A percentile compares a stretch with the other conserved stretches of the same genome.
These are phyloP conservation scores for Chalcis sispes DNA, from an alignment of 2,888 invertebrate species.

Conservation along the genomic window DNA sequence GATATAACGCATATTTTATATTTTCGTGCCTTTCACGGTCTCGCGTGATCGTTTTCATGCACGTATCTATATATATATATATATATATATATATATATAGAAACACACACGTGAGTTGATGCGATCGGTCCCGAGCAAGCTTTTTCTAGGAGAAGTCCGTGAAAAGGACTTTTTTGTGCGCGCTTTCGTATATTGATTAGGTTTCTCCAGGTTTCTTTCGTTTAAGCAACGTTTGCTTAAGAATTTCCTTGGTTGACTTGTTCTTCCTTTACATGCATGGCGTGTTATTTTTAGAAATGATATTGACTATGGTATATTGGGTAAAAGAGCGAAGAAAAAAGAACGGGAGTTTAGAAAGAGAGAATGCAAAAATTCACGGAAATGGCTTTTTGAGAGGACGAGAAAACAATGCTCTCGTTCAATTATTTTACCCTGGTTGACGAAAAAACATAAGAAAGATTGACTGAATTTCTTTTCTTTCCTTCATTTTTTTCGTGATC, in stretches of 20 bases:
- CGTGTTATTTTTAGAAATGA: not conserved
- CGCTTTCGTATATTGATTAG: not conserved
- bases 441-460: slow-evolving; percentile 4
- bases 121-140: too few species aligned
- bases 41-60: slow-evolving; percentile 4
- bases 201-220: not conserved
- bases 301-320: too few species aligned
- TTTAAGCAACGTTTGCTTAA: too few species aligned
- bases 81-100: too few species aligned
- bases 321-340: too few species aligned
- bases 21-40: slow-evolving; percentile 19
- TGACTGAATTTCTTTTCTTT: not conserved
- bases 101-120: too few species aligned
- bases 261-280: not conserved
- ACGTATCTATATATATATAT: too few species aligned
- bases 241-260: too few species aligned
- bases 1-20: slow-evolving; percentile 16
- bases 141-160: not conserved
- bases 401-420: not conserved
- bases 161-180: not conserved
- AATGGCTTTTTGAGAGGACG: slow-evolving; percentile 10
- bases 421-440: not conserved
- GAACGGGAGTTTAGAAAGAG: too few species aligned
- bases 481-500: too few species aligned
- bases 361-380: too few species aligned